Evolutionary conservation across 2,888 invertebrate genomes (phyloP), one percentile per base, ranked within the genome.

Genomic region (Nysson spinosus): DNA sequence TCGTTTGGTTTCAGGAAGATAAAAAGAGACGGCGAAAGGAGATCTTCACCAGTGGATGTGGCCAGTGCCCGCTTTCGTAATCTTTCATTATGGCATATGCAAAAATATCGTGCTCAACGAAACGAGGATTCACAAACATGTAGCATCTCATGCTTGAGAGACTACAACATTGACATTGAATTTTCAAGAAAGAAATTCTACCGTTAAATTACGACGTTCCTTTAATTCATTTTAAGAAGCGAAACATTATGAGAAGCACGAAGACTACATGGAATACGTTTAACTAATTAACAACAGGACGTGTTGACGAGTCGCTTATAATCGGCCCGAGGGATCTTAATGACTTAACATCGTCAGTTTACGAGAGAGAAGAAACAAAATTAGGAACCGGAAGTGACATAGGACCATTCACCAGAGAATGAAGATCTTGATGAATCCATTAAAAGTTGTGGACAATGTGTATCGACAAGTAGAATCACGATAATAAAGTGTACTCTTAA

Each of bases 1-100:
- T 34, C 12, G 34, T 35, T 30, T 11, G 28, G 20, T 26, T 22
- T 16, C 17, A n/a, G 20, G 11, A 5, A 12, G 28, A 24, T n/a
- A 11, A 26, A n/a, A 9, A 16, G 11, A 28, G 32, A 20, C n/a
- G n/a, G n/a, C n/a, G 17, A 28, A 22, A 35, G 30, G 49, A 34
- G 3, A 5, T 24, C 30, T 46, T 30, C 51, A 39, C 28, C 22
- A 14, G 28, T 26, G 64, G 50, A 62, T 44, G 3, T 28, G 32
- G 47, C 11, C 17, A 20, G n/a, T 16, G 20, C 5, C 34, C 6
- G 39, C 40, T 54, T 71, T 70, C 64, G 66, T 67, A 65, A 69
- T 75, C 56, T 46, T 71, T 78, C 74, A 69, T 78, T 75, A 71
- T 55, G 47, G 43, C 37, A 47, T 68, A 70, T 69, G 72, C 67